phyloP scores from a whole-genome alignment of 2,797 vertebrate genomes.

The Darevskia mixta region DNA sequence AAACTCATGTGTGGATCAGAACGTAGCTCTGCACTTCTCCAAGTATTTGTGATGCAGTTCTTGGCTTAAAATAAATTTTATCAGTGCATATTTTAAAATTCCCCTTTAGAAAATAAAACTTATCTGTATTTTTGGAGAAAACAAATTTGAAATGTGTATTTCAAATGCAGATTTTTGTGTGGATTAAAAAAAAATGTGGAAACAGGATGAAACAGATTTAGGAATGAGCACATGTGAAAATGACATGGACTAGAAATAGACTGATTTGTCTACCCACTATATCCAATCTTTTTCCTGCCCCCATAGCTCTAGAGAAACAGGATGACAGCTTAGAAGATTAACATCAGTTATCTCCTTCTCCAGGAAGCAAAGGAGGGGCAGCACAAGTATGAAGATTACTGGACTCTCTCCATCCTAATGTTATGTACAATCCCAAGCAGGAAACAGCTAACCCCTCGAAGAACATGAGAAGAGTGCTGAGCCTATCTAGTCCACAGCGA shows the following conservation, averaged over 20 bases:
- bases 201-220: neutral
- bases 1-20: too few species aligned
- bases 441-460: neutral
- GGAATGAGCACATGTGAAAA: neutral
- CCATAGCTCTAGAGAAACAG: neutral
- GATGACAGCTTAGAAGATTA: neutral
- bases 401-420: neutral
- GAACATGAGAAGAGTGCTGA: neutral
- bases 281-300: neutral
- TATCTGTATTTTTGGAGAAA: neutral
- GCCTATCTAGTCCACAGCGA: too few species aligned
- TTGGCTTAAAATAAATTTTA: neutral
- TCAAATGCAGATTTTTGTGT: neutral
- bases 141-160: neutral
- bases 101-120: neutral
- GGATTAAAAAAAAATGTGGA: neutral
- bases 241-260: neutral
- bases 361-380: neutral
- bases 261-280: neutral
- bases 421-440: neutral
- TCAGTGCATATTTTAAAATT: neutral
- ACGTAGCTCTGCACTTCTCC: neutral
- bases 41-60: neutral
- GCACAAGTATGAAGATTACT: neutral
- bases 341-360: neutral